Base-by-base conservation (phyloP, 1,140 invertebrate genomes). In the Semibalanus balanoides region DNA sequence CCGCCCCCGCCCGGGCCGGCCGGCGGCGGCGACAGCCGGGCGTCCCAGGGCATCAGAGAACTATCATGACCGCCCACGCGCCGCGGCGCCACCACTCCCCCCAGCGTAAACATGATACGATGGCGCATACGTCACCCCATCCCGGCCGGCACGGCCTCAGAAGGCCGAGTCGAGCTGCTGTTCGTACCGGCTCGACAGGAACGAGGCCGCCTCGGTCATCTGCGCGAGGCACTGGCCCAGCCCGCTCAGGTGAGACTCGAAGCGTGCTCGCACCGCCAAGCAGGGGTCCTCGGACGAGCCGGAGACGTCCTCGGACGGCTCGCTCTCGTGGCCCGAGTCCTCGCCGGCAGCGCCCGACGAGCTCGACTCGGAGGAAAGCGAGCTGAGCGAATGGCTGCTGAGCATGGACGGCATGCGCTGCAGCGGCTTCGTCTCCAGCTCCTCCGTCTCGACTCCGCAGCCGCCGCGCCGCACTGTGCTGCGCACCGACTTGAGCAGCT, bases 121-220 rank as follows among this genome's bases (percentile, higher is more conserved):
- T 22, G 51, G 51, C 51, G 51, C 22, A 64, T 19, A 64, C 22
- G 35, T 40, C 5, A 17, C 51, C 51, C 51, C 51, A 25, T 19
- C 14, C 14, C 51, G 51, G 11, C 11, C 51, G 51, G 22, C 51
- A 19, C 51, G 51, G 11, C 51, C 51, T 64, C 51, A 64, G 51
- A 64, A 64, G 51, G 7, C 51, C 51, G 70, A 28, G 70, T 72
- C 25, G 70, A 72, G 70, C 70, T 72, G 70, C 70, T 72, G 70
- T 19, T 72, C 70, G 70, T 72, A 72, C 9, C 29, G 70, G 9
- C 70, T 30, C 19, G 11, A 29, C 19, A 72, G 70, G 29, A 29
- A 72, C 9, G 11, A 11, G 28, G 70, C 70, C n/a, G 29, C 28
- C 70, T 72, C 28, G 9, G 28, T 72, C 70, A 72, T 72, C 70